A percentile compares a stretch with the other conserved stretches of the same genome.
These are phyloP conservation scores for Apeltes quadracus DNA, from an alignment of 2,113 vertebrate genomes.

Conservation along the genomic window DNA sequence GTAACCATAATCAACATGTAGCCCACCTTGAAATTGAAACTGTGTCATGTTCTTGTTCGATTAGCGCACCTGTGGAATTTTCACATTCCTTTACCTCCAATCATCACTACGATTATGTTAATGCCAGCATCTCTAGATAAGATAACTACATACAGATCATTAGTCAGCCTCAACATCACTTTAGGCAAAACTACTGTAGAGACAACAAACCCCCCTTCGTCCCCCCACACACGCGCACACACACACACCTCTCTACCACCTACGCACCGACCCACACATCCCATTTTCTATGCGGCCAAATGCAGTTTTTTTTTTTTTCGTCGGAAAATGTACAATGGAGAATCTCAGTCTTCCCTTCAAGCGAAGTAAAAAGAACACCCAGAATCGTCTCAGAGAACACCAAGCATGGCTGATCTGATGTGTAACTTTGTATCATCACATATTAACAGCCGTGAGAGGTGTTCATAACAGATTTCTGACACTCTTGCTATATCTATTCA, in stretches of 20 bases:
- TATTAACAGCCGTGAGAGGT: slow-evolving; percentile 37
- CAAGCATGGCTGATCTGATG: slow-evolving; percentile 46
- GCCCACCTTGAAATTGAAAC: neutral
- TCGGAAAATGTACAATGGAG: slow-evolving; percentile 29
- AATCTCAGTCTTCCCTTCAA: slow-evolving; percentile 35
- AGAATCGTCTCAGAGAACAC: slow-evolving; percentile 29
- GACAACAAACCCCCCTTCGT: neutral
- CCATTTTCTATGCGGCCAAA: slow-evolving; percentile 20
- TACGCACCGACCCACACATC: slow-evolving; percentile 33
- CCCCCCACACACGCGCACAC: neutral
- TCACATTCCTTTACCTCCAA: slow-evolving; percentile 26
- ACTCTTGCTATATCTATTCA: slow-evolving; percentile 23
- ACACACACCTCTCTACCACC: slow-evolving; percentile 6
- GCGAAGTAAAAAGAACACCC: slow-evolving; percentile 20
- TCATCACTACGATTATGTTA: slow-evolving; percentile 36
- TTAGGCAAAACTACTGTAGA: slow-evolving; percentile 28
- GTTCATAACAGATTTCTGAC: slow-evolving; percentile 42
- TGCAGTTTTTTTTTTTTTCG: slow-evolving; percentile 6
- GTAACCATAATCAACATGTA: neutral
- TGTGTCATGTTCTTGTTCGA: slow-evolving; percentile 14
- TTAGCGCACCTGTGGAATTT: slow-evolving; percentile 38
- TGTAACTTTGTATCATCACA: slow-evolving; percentile 40
- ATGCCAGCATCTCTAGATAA: slow-evolving; percentile 22
- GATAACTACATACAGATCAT: slow-evolving; percentile 30
- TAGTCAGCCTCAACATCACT: slow-evolving; percentile 31